Percentiles rank a stretch among this genome's conserved stretches.
These are phyloP conservation scores for Pavo muticus DNA, from an alignment of 2,113 vertebrate genomes.

Conservation along the genomic window DNA sequence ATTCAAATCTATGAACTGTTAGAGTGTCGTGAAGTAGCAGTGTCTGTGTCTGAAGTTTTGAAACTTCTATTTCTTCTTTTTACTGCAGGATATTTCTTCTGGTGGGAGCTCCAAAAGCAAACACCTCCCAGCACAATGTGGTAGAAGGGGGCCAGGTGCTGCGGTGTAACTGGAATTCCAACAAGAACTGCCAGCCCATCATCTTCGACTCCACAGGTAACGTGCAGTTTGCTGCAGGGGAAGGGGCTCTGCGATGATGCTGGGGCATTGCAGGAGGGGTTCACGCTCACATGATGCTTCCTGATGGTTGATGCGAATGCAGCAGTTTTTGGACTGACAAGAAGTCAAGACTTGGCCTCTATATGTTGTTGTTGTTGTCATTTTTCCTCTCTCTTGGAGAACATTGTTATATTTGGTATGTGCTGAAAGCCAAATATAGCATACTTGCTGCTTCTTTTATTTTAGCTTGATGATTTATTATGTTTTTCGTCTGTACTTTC, in stretches of 20 bases:
- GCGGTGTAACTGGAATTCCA: slow-evolving; percentile 86
- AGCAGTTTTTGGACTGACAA: fast-evolving
- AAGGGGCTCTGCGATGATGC: neutral
- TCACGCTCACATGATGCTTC: fast-evolving
- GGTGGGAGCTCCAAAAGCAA: slow-evolving; percentile 94
- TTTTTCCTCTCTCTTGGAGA: neutral
- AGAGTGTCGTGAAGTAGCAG: neutral
- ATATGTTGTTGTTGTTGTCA: too few species aligned
- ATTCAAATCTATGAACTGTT: neutral
- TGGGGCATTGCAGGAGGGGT: neutral
- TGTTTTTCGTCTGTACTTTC: neutral
- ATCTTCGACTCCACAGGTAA: slow-evolving; percentile 90
- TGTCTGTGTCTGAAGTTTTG: neutral
- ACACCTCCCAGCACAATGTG: slow-evolving; percentile 82
- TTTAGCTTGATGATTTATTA: neutral
- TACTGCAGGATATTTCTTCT: slow-evolving; percentile 85
- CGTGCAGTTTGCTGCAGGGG: fast-evolving
- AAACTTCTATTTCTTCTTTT: neutral
- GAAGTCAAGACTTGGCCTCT: neutral
- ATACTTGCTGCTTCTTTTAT: neutral
- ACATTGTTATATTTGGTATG: neutral
- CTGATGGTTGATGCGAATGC: neutral
- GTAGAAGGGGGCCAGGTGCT: slow-evolving; percentile 93
- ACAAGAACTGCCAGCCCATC: slow-evolving; percentile 83
- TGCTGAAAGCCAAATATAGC: neutral